Conservation (phyloP, 2,888 invertebrate genomes). For the Parnassius mnemosyne region DNA sequence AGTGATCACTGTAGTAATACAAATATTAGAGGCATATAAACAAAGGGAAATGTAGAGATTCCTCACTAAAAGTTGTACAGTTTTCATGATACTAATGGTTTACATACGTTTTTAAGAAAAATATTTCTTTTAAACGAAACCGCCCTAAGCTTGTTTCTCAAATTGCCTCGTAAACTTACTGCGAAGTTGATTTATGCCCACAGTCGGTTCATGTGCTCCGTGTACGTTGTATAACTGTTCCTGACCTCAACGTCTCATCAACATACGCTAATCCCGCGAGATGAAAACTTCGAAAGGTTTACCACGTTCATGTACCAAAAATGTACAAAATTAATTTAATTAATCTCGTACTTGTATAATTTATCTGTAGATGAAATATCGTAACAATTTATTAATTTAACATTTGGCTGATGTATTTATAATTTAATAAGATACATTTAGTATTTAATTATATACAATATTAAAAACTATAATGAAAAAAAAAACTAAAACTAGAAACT, state of each 20-base stretch:
- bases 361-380: conserved; percentile 3
- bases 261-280: conserved; percentile 56
- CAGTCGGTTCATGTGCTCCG: conserved; percentile 62
- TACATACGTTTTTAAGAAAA: no score
- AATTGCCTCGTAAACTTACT: conserved; percentile 37
- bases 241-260: conserved; percentile 69
- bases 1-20: no score
- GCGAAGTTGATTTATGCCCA: conserved; percentile 68
- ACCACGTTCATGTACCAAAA: conserved; percentile 20
- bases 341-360: conserved; percentile 13
- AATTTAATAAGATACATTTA: no score
- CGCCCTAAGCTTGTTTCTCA: conserved; percentile 39
- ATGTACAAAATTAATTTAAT: conserved; percentile 25
- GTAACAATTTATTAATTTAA: conserved; percentile 2
- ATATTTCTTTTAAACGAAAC: conserved; percentile 4
- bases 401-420: no score
- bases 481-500: no score
- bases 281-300: conserved; percentile 36
- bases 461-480: no score
- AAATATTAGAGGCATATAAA: no score
- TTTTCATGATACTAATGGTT: no score
- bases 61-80: no score
- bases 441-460: no score
- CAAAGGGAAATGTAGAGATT: no score
- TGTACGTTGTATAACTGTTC: conserved; percentile 61